A percentile compares a stretch with the other conserved stretches of the same genome.
Evolutionary conservation across 2,888 invertebrate genomes (phyloP).

Genomic region (Palloptera scutellata): DNA sequence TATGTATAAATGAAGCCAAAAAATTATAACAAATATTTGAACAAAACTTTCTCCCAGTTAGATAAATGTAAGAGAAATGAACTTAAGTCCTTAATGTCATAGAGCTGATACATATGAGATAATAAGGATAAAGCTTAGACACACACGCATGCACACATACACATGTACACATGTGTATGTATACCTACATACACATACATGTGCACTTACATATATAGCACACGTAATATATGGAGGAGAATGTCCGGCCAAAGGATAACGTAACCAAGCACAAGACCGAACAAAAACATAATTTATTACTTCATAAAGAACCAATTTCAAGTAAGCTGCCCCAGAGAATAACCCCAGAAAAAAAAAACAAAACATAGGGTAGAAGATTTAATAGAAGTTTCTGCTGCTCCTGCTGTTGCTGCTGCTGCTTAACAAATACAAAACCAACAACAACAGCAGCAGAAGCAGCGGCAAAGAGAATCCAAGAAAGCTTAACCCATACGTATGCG

Average conservation of each 20-base stretch:
- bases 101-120: slow-evolving; percentile 25
- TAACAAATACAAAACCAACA: not conserved
- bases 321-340: slow-evolving; percentile 20
- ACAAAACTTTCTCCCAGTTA: slow-evolving; percentile 4
- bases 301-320: slow-evolving; percentile 41
- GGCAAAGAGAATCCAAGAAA: too few relatives aligned
- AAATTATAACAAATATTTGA: slow-evolving; percentile 28
- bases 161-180: slow-evolving; percentile 5
- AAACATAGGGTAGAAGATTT: not conserved
- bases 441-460: not conserved
- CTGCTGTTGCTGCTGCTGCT: not conserved
- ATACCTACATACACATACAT: not conserved
- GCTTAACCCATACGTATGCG: too few relatives aligned
- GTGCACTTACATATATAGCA: not conserved
- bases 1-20: too few relatives aligned
- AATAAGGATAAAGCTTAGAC: slow-evolving; percentile 30
- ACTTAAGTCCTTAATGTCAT: slow-evolving; percentile 32
- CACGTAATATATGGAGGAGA: not conserved
- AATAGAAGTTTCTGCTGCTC: not conserved
- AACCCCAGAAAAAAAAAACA: not conserved
- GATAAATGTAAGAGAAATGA: slow-evolving; percentile 35
- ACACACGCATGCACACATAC: slow-evolving; percentile 8
- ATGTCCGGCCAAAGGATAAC: slow-evolving; percentile 19
- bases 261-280: slow-evolving; percentile 5
- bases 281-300: slow-evolving; percentile 41